Conservation (phyloP, 35 echinoderm and acorn worm species). For the Ophiothrix spiculata region DNA sequence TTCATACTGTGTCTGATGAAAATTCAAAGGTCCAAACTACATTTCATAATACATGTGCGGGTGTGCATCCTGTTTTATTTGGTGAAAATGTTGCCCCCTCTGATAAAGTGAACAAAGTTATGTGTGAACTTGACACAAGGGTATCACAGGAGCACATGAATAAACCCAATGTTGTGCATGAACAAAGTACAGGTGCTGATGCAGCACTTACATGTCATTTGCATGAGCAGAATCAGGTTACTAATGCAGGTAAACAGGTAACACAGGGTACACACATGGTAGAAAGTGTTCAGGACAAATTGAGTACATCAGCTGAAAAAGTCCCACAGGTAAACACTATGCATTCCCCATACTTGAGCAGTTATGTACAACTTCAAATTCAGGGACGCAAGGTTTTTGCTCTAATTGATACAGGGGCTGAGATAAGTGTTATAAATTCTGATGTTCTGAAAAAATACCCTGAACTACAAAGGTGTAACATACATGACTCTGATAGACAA, state of each 20-base stretch:
- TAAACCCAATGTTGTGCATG: not conserved
- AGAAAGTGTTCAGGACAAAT: not conserved
- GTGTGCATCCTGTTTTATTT: not conserved
- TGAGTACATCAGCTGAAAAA: not conserved
- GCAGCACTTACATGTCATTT: not conserved
- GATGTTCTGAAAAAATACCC: not conserved
- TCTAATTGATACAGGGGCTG: not conserved
- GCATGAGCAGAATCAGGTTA: not conserved
- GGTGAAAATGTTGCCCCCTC: not conserved
- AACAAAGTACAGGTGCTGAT: not conserved
- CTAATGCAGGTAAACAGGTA: not conserved
- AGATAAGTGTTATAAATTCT: not conserved
- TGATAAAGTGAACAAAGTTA: not conserved
- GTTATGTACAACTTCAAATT: not conserved
- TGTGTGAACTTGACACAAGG: not conserved
- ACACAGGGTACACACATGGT: not conserved
- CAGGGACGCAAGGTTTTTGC: not conserved
- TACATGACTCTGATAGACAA: not conserved
- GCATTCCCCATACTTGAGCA: not conserved
- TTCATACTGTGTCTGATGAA: not conserved
- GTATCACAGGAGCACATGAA: not conserved
- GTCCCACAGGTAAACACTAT: not conserved
- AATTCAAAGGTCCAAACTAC: not conserved
- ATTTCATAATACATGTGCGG: not conserved
- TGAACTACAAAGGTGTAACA: not conserved